Evolutionary conservation across 1,140 invertebrate genomes (phyloP), one percentile per base, ranked within the genome.

Genomic region (Campoletis sonorensis): DNA sequence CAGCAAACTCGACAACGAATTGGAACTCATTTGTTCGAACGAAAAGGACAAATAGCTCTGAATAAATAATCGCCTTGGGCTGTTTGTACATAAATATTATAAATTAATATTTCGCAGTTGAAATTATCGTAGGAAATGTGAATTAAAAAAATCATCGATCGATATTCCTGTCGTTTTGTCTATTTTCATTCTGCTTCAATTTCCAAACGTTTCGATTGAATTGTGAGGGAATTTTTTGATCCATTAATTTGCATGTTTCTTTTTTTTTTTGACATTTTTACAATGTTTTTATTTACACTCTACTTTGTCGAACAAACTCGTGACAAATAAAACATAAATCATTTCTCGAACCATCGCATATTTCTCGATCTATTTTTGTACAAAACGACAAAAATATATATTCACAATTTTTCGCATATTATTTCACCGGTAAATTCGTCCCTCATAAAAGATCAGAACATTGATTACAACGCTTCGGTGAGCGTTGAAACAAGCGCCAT

Each of bases 401-500:
- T 70, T 70, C 33, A 18, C 16, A 13, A 33, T 37, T 37, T 21
- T 33, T 11, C 64, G 64, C 4, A 30, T 70, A 37, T 70, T 37
- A 37, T 70, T 70, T 27, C 15, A 27, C 15, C 23, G 27, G 26
- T 15, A 68, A 51, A 51, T 10, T 68, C 64, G 64, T 7, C 11
- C 0, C 64, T 10, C 27, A 27, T 68, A 68, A 68, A 68, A 68
- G 64, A 8, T 68, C 27, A 68, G 23, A 68, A 68, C 64, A 68
- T 68, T 68, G 8, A 27, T 68, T 68, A 68, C 27, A 51, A 26
- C 64, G 26, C 8, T 26, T 68, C 4, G 16, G 16, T 30, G 27
- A 68, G 64, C 23, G 23, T 27, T 10, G 64, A 68, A 68, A 68
- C 64, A 27, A 26, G 64, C 27, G 33, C 26, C 11, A 51, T 51